Percentiles rank a stretch among this genome's conserved stretches.
These are phyloP conservation scores for Microtus pennsylvanicus DNA, from an alignment of 2,113 vertebrate species.

Conservation along the genomic window DNA sequence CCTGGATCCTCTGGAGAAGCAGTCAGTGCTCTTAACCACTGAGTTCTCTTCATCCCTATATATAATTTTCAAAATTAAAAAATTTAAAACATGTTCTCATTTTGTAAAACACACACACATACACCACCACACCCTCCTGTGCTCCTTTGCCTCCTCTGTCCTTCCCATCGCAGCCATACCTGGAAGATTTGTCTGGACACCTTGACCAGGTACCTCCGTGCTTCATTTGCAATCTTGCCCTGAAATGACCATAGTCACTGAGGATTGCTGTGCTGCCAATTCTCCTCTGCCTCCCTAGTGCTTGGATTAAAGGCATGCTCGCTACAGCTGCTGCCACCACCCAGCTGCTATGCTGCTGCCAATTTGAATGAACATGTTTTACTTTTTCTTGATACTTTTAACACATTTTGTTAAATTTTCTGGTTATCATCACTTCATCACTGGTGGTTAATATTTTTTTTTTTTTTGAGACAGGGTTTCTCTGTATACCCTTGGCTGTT, in stretches of 20 bases:
- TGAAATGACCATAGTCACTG: not conserved
- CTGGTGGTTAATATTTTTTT: not conserved
- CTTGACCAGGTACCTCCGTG: not conserved
- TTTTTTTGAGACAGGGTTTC: not conserved
- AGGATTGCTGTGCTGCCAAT: not conserved
- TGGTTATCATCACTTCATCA: not conserved
- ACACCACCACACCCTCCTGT: not conserved
- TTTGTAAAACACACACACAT: not conserved
- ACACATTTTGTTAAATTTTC: not conserved
- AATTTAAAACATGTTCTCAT: not conserved
- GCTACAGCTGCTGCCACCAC: not conserved
- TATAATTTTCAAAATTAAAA: not conserved
- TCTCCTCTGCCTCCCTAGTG: not conserved
- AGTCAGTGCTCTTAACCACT: not conserved
- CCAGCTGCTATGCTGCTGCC: too few species aligned
- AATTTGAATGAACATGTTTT: not conserved
- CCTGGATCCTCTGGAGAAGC: not conserved
- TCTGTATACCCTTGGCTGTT: not conserved
- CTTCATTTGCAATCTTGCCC: not conserved
- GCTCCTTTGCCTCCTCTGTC: not conserved
- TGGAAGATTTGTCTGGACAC: not conserved
- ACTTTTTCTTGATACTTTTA: constrained; percentile 7
- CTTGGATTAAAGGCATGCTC: too few species aligned
- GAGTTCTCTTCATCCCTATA: not conserved
- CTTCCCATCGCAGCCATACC: not conserved